A percentile compares a stretch with the other conserved stretches of the same genome.
Conservation (phyloP, 1,140 invertebrate species). For the Heliconius hewitsoni region DNA sequence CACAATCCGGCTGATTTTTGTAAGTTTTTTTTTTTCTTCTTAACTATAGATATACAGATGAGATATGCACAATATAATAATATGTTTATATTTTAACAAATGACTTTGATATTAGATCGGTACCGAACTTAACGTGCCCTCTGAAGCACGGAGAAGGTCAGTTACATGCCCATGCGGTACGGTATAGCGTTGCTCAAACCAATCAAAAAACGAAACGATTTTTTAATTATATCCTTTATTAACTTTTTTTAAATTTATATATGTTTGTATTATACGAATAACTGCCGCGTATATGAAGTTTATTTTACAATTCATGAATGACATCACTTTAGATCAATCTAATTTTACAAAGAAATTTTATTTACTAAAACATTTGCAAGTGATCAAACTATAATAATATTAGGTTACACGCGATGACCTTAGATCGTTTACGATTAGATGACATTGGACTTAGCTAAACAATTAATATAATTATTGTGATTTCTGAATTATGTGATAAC, state of each 20-base stretch:
- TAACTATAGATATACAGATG: background rate
- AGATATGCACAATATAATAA: background rate
- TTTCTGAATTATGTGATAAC: background rate
- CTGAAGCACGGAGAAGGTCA: background rate
- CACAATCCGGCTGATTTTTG: slow-evolving; percentile 98
- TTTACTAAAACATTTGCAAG: too few species aligned
- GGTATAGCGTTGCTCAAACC: background rate
- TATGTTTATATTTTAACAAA: background rate
- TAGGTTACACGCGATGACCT: background rate
- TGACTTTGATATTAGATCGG: background rate
- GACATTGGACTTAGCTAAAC: background rate
- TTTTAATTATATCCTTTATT: background rate
- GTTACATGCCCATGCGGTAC: background rate
- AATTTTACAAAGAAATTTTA: too few species aligned
- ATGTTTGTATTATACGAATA: background rate
- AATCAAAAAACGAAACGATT: background rate
- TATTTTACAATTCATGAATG: too few species aligned
- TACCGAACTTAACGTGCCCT: background rate
- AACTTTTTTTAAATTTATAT: background rate
- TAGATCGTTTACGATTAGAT: background rate
- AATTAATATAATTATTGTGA: background rate
- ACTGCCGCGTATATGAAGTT: background rate
- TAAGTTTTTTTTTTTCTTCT: slow-evolving; percentile 78
- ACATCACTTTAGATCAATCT: too few species aligned
- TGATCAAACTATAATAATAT: background rate